Base-by-base conservation (phyloP, 2,797 vertebrate genomes). In the Rhinogobio ventralis region DNA sequence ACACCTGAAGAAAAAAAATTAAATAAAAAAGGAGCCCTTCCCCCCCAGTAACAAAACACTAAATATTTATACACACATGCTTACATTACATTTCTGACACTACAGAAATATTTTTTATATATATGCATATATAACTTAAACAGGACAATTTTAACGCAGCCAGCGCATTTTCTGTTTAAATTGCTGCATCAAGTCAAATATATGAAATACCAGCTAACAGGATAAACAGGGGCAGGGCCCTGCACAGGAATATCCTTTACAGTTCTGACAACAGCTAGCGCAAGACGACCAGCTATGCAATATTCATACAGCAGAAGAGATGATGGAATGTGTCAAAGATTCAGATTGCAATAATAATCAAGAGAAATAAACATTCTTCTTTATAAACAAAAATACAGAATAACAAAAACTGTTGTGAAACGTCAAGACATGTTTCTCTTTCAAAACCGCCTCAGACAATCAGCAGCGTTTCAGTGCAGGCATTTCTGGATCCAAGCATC, bases 381-480 rank as follows among this genome's bases (percentile, higher is more conserved):
- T 57, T 76, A 81, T 39, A 39, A 46, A 85, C 53, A 53, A 82
- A 85, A 79, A 86, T 57, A 39, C 23, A 75, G 19, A 57, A 69
- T 62, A 78, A 66, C 25, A 36, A 87, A 81, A 73, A 69, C 57
- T 10, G 15, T 76, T 68, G 20, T 14, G 71, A 81, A 86, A 82
- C 53, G 74, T 36, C 76, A 81, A 30, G 64, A 57, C 57, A 25
- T 25, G 71, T 88, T 30, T 79, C 74, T 79, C 71, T 67, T 72
- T 78, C 51, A 64, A 25, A 85, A 64, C 67, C 77, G 60, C 67
- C 57, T 66, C 83, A 80, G 36, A 75, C 73, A 86, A 81, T 78
- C 73, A 83, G 87, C 80, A 90, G 88, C 84, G 77, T 69, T 77
- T 89, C 84, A 93, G 91, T 92, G 88, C 86, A 90, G 33, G 76